Conservation (phyloP, 2,888 invertebrate genomes). For the Ormyrus nitidulus region DNA sequence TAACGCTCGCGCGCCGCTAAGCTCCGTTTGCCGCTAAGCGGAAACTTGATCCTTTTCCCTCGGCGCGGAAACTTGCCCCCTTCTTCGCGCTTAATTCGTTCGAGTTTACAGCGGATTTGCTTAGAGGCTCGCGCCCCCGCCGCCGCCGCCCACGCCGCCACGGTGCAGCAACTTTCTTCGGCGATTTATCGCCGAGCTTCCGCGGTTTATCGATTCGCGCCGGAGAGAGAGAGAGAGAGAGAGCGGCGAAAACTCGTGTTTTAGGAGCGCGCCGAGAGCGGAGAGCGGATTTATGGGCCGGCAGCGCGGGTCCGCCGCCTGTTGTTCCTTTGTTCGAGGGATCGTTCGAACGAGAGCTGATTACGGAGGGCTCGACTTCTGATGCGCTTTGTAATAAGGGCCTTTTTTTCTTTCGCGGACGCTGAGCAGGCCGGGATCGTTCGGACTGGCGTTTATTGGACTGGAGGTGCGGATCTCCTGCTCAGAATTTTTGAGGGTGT, state of each 20-base stretch:
- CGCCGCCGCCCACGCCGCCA: no score
- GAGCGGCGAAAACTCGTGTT: no score
- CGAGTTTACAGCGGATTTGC: constrained; percentile 39
- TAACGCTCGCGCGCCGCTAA: background rate
- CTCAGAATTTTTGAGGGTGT: no score
- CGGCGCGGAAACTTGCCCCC: background rate
- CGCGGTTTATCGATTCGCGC: constrained; percentile 7
- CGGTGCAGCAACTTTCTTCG: background rate
- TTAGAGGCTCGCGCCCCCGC: no score
- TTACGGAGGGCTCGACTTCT: no score
- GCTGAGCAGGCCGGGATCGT: no score
- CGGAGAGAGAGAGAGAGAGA: background rate
- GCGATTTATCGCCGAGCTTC: constrained; percentile 30
- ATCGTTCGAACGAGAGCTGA: no score
- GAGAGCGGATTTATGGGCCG: background rate
- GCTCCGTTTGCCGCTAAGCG: constrained; percentile 8
- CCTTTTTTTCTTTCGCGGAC: no score
- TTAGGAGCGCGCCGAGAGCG: no score
- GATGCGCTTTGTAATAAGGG: background rate
- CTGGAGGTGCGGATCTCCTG: no score
- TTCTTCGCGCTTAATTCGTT: constrained; percentile 38
- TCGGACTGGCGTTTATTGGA: no score
- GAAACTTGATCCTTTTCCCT: constrained; percentile 18
- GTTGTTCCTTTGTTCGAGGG: background rate
- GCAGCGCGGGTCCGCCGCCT: constrained; percentile 55